These are phyloP conservation scores for Hanleya hanleyi DNA, from an alignment of 2,888 invertebrate genomes.

Conservation along the genomic window DNA sequence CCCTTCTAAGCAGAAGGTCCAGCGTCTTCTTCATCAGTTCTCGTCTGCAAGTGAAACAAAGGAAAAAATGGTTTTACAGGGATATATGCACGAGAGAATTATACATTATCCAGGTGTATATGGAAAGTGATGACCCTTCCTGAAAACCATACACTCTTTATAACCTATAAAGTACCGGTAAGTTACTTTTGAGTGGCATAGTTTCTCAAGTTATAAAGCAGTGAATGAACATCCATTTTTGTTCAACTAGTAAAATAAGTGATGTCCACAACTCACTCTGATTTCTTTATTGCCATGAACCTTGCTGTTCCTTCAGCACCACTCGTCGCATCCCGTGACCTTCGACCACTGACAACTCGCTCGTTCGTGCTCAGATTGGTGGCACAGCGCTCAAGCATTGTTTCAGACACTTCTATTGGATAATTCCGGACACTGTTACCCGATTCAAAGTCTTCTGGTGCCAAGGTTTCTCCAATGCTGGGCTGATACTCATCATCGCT, in stretches of 20 bases:
- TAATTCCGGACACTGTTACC: constrained; percentile 60
- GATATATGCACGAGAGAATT: no score
- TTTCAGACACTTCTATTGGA: constrained; percentile 66
- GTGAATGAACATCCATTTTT: no score
- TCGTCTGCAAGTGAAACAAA: constrained; percentile 49
- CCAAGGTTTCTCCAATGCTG: not conserved
- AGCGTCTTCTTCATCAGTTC: constrained; percentile 67
- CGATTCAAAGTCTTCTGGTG: constrained; percentile 66
- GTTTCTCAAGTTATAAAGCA: no score
- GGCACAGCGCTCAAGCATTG: constrained; percentile 69
- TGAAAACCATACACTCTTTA: no score
- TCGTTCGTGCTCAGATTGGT: constrained; percentile 69
- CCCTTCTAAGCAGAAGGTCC: constrained; percentile 67
- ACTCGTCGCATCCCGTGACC: constrained; percentile 23
- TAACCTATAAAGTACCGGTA: no score
- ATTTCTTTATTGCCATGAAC: constrained; percentile 57
- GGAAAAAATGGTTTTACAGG: no score
- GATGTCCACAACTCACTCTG: constrained; percentile 38
- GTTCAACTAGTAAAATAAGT: no score
- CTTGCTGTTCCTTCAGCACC: constrained; percentile 58
- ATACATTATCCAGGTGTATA: no score
- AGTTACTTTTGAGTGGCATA: no score
- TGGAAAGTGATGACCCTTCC: no score
- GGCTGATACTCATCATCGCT: constrained; percentile 9
- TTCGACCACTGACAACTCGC: constrained; percentile 41